These are phyloP conservation scores for Microtus oregoni DNA, from an alignment of 2,113 vertebrate species.

Conservation along the genomic window DNA sequence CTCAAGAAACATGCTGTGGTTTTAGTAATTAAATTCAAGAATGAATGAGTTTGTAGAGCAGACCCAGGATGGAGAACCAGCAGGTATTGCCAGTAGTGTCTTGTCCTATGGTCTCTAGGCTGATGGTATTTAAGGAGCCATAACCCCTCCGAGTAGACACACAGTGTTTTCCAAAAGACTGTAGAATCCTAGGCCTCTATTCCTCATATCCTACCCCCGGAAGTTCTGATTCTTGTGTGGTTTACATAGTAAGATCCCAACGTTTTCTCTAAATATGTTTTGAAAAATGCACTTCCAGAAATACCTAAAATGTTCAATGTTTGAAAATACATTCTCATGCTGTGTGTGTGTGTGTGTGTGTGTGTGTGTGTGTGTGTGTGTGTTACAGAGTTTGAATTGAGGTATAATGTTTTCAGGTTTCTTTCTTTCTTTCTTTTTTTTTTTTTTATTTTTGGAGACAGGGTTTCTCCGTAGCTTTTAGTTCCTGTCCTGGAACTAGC, in stretches of 20 bases:
- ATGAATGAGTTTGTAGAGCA: not conserved
- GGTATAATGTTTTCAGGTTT: constrained; percentile 41
- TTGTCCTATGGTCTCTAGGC: not conserved
- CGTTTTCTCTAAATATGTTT: constrained; percentile 8
- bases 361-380: not conserved
- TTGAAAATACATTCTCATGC: not conserved
- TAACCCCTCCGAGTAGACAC: not conserved
- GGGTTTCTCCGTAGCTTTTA: no score
- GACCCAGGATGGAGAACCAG: not conserved
- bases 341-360: not conserved
- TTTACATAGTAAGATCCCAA: not conserved
- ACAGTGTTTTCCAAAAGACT: not conserved
- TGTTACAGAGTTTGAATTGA: not conserved
- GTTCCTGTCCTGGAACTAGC: no score
- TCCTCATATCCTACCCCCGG: not conserved
- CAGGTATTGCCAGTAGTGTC: not conserved
- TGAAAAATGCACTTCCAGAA: not conserved
- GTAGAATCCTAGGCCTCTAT: not conserved
- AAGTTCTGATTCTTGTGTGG: not conserved
- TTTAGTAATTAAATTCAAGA: not conserved
- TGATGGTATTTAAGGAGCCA: not conserved
- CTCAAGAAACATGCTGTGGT: not conserved
- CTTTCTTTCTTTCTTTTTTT: not conserved
- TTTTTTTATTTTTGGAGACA: no score
- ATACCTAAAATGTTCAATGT: not conserved